Evolutionary conservation across 2,888 invertebrate genomes (phyloP).

Genomic region (Neuroscelio doddi): DNA sequence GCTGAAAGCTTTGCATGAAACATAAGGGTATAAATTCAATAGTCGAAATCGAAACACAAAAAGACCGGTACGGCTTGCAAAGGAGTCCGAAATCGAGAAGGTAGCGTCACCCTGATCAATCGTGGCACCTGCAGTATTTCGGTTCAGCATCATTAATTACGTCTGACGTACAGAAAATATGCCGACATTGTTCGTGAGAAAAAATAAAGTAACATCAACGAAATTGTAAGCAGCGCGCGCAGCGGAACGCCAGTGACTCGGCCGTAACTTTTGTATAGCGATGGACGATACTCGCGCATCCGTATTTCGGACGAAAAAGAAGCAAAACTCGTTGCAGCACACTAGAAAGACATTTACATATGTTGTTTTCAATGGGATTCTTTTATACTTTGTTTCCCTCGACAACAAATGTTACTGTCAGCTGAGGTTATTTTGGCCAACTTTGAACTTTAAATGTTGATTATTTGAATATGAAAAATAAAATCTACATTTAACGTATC

Average conservation of each 20-base stretch:
- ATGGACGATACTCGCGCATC: neutral
- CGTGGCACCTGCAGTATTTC: conserved; percentile 31
- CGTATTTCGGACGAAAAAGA: conserved; percentile 1
- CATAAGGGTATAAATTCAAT: conserved; percentile 26
- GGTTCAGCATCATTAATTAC: conserved; percentile 28
- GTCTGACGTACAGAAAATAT: conserved; percentile 28
- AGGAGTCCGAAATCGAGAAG: conserved; percentile 7
- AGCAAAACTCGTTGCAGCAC: conserved; percentile 13
- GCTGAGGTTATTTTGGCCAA: no score
- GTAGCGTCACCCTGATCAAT: conserved; percentile 5
- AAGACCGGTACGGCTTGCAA: conserved; percentile 9
- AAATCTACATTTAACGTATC: no score
- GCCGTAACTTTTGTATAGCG: conserved; percentile 37
- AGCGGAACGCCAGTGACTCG: no score
- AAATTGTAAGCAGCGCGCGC: conserved; percentile 25
- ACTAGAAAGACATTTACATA: conserved; percentile 32
- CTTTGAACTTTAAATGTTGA: no score
- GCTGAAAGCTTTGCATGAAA: no score
- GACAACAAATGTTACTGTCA: no score
- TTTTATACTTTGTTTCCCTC: conserved; percentile 10
- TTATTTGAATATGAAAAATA: no score
- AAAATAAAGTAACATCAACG: conserved; percentile 42
- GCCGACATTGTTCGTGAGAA: conserved; percentile 20
- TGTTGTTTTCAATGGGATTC: conserved; percentile 40
- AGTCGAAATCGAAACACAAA: conserved; percentile 22